A percentile compares a stretch with the other conserved stretches of the same genome.
Evolutionary conservation across 2,888 invertebrate genomes (phyloP).

Genomic region (Cantharis rustica): DNA sequence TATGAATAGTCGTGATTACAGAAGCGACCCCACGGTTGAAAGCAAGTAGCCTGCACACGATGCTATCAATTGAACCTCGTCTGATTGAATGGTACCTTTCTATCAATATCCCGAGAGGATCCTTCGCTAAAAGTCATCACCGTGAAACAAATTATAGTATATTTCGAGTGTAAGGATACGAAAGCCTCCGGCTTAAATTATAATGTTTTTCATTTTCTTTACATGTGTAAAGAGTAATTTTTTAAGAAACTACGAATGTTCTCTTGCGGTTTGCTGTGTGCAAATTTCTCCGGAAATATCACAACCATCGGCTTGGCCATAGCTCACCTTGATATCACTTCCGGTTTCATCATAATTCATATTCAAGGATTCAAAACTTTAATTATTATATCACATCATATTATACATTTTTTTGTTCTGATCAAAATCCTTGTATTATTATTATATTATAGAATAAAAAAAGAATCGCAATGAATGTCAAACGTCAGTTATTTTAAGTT

Average conservation of each 20-base stretch:
- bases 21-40: background rate
- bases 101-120: background rate
- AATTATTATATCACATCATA: background rate
- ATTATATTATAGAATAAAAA: no score
- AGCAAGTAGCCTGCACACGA: background rate
- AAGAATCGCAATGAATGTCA: no score
- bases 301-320: background rate
- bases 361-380: background rate
- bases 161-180: background rate
- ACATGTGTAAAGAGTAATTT: background rate
- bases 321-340: background rate
- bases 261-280: background rate
- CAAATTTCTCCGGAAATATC: background rate
- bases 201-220: background rate
- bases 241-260: background rate
- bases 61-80: background rate
- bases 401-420: no score
- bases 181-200: background rate
- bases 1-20: background rate
- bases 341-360: background rate
- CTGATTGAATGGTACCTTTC: background rate
- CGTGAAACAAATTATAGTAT: background rate
- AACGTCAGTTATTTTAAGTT: no score
- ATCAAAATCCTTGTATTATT: no score
- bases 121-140: background rate